These are phyloP conservation scores for Leptodactylus fallax DNA, from an alignment of 2,797 vertebrate species.

Conservation along the genomic window DNA sequence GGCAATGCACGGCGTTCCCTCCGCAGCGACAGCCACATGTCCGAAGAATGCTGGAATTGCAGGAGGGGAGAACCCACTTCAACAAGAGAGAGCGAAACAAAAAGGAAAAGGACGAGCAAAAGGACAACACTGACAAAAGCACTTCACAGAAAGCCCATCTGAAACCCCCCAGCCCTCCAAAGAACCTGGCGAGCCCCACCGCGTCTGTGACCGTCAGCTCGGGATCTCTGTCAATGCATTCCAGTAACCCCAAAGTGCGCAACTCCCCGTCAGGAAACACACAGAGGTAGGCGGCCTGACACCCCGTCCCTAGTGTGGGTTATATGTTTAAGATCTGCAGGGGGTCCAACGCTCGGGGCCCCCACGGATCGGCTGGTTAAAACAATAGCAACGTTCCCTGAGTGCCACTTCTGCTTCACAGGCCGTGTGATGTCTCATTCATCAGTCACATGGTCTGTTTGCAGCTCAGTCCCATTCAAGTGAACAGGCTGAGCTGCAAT, in stretches of 20 bases:
- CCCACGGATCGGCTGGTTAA: no score
- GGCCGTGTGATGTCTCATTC: no score
- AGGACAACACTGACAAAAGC: conserved; percentile 79
- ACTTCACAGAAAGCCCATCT: conserved; percentile 68
- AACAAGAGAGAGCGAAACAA: conserved; percentile 90
- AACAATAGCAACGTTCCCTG: no score
- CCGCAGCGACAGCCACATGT: conserved; percentile 88
- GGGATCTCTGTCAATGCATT: conserved; percentile 99
- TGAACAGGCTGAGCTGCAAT: background rate
- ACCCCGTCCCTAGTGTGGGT: no score
- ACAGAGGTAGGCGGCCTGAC: conserved; percentile 89
- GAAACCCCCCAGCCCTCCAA: conserved; percentile 75
- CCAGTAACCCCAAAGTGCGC: conserved; percentile 96
- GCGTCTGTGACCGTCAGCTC: conserved; percentile 82
- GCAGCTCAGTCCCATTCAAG: background rate
- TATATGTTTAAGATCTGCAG: no score
- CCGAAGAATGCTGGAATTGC: conserved; percentile 98
- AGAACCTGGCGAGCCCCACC: conserved; percentile 89
- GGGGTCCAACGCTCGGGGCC: no score
- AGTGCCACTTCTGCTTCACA: no score
- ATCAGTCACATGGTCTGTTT: no score
- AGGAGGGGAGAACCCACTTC: conserved; percentile 92
- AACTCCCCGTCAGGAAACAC: conserved; percentile 99
- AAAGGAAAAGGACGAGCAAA: conserved; percentile 91
- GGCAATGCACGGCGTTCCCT: conserved; percentile 96